Evolutionary conservation across 1,140 invertebrate species (phyloP), one percentile per base, ranked within the genome.

Genomic region (Octopus bimaculoides): DNA sequence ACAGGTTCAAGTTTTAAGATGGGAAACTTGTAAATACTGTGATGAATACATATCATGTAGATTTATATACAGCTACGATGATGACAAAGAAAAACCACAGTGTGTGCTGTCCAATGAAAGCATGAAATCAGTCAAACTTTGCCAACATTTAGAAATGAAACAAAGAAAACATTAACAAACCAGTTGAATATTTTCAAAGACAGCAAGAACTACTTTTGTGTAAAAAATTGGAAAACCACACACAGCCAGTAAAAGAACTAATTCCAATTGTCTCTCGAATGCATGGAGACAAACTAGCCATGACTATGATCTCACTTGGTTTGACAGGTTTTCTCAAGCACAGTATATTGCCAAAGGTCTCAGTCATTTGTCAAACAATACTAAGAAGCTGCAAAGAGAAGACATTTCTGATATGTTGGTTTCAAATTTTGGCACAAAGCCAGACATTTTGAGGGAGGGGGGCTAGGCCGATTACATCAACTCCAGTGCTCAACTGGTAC

Each of bases 111-210:
- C 4, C 5, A 71, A 6, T 20, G 66, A 71, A 20, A 71, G 66
- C 14, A 71, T 71, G 66, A 9, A 20, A 71, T 20, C 66, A 6
- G 66, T 8, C 5, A 75, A 75, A 75, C 74, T 75, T 75, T 41
- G 74, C 20, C 52, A 52, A 20, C 74, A 75, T 52, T 41, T 75
- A 9, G 74, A 75, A 75, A 41, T 52, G 5, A 75, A 75, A 75
- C 74, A 75, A 75, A 9, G 74, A 75, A 5, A 7, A 12, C 52
- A 12, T 10, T 12, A 14, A 53, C 52, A 75, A 5, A 53, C 74
- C 74, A 20, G 26, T 75, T 6, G 74, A 75, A 75, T 75, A 52
- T 41, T 75, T 75, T 17, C n/a, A 7, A 6, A 75, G 74, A 75
- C 74, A 52, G 20, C 26, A 41, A 41, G 52, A 75, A 41, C 7